phyloP scores from a whole-genome alignment of 2,797 vertebrate species.

The Sparidentex hasta region DNA sequence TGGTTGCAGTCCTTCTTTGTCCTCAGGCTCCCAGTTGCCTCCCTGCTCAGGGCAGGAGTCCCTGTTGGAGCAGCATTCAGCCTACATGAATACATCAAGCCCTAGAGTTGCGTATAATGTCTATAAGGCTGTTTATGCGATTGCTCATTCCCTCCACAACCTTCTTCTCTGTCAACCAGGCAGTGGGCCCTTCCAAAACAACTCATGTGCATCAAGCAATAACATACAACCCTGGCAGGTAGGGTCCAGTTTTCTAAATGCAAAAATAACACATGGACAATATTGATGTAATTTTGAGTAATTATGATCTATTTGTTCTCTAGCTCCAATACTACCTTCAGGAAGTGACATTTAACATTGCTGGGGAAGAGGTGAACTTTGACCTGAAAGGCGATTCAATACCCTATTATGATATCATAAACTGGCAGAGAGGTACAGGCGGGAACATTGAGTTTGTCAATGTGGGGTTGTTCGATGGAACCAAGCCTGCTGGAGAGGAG shows the following conservation, averaged over 20 bases:
- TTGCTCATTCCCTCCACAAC: slow-evolving; percentile 85
- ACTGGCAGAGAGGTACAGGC: slow-evolving; percentile 82
- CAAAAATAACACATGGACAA: neutral
- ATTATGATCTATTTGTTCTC: slow-evolving; percentile 26
- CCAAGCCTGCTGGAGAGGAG: slow-evolving; percentile 76
- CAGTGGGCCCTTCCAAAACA: slow-evolving; percentile 79
- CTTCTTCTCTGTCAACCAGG: slow-evolving; percentile 78
- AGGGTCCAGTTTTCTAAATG: slow-evolving; percentile 12
- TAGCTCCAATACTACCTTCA: slow-evolving; percentile 86
- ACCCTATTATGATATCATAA: slow-evolving; percentile 86
- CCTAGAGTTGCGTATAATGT: slow-evolving; percentile 85
- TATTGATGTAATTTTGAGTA: neutral
- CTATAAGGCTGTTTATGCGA: slow-evolving; percentile 84
- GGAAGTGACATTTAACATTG: slow-evolving; percentile 80
- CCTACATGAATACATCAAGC: slow-evolving; percentile 84
- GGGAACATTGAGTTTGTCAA: slow-evolving; percentile 83
- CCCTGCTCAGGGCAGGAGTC: slow-evolving; percentile 79
- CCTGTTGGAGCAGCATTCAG: slow-evolving; percentile 74
- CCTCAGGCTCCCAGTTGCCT: slow-evolving; percentile 39
- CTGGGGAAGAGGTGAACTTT: slow-evolving; percentile 83
- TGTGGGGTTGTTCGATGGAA: slow-evolving; percentile 85
- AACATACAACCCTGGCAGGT: slow-evolving; percentile 86
- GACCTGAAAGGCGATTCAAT: slow-evolving; percentile 84
- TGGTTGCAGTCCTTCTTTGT: slow-evolving; percentile 70
- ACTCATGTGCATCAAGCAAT: slow-evolving; percentile 75